Evolutionary conservation across 2,113 vertebrate species (phyloP).

Genomic region (Mesocricetus auratus): DNA sequence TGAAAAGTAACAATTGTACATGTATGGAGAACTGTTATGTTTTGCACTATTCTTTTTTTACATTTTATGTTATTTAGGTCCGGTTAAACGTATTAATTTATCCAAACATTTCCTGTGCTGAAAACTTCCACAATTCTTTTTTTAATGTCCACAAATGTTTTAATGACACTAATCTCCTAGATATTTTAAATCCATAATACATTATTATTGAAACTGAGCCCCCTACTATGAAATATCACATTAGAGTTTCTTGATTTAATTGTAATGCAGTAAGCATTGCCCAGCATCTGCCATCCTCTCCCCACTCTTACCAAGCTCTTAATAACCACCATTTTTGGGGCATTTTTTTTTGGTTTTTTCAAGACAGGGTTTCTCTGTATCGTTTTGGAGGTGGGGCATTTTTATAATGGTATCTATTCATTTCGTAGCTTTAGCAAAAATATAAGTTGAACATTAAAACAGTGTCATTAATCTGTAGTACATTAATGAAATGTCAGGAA

Average conservation of each 20-base stretch:
- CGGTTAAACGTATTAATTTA: neutral
- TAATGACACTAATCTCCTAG: neutral
- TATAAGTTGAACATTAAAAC: slow-evolving; percentile 52
- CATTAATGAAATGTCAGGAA: slow-evolving; percentile 60
- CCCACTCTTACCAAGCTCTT: neutral
- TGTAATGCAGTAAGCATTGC: too few relatives aligned
- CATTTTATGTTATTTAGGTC: neutral
- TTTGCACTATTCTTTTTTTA: neutral
- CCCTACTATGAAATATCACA: neutral
- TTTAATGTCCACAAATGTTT: neutral
- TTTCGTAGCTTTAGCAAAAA: slow-evolving; percentile 9
- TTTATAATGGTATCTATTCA: neutral
- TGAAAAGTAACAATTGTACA: neutral
- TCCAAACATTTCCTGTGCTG: neutral
- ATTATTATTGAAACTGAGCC: neutral
- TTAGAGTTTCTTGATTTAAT: neutral
- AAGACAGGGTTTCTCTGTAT: too few relatives aligned
- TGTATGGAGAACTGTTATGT: neutral
- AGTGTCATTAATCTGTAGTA: slow-evolving; percentile 50
- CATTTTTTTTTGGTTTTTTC: too few relatives aligned
- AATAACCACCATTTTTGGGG: neutral
- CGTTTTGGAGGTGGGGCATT: too few relatives aligned
- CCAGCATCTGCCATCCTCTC: neutral
- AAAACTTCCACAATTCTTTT: neutral
- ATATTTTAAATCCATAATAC: neutral